Evolutionary conservation across 2,888 invertebrate species (phyloP), one percentile per base, ranked within the genome.

Genomic region (Phyllotreta cruciferae): DNA sequence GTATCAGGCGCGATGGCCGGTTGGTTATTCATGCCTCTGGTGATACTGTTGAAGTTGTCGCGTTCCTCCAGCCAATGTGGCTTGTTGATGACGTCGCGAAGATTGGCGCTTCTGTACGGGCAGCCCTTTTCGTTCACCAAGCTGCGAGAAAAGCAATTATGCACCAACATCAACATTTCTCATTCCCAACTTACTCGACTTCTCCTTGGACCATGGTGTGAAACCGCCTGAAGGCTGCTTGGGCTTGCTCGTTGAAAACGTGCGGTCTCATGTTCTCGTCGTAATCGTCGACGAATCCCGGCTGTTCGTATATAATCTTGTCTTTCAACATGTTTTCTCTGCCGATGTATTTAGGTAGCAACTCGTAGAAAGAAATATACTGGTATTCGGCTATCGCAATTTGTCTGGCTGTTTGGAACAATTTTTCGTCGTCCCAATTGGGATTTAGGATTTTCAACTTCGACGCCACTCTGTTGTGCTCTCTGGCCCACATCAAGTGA

Each of bases 11-110:
- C 85, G 74, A 90, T 88, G 79, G 91, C 87, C 0, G 88, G 88
- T 76, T 94, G 93, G n/a, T 87, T 87, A 3, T 89, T 83, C 74
- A 94, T 83, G 5, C 93, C 92, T 79, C 93, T 82, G 1, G 88
- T 84, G 57, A 93, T 82, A 64, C 88, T 86, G 77, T 91, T 90
- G 73, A 91, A 88, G 56, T 86, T 85, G 66, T 86, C 81, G 34
- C 82, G 83, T 39, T 86, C 80, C 34, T 53, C 53, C 37, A 53
- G 13, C 36, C 36, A 10, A 11, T 38, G 9, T n/a, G 53, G 35
- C 88, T 13, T 7, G 9, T 38, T 14, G 8, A 37, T 37, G 9
- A 24, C 24, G 38, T 53, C 53, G 4, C 53, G 36, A 14, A 53
- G 8, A 6, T 38, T 53, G 5, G 38, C 37, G 38, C 13, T 53